These are phyloP conservation scores for Bufotes viridis DNA, from an alignment of 2,797 vertebrate genomes.

Conservation along the genomic window DNA sequence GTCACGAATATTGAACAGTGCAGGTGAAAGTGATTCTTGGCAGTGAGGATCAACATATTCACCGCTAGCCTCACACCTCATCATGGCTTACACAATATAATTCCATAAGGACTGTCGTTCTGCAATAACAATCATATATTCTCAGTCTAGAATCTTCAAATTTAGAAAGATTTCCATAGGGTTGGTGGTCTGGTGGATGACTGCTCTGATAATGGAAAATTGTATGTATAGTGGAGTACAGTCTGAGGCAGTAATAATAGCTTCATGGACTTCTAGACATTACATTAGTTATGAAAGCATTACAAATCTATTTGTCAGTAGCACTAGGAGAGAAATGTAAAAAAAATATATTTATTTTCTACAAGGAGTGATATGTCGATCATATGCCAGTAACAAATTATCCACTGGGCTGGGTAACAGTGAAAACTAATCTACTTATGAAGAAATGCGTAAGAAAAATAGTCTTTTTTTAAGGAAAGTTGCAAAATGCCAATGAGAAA, in stretches of 20 bases:
- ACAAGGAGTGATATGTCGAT: neutral
- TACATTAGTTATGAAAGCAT: neutral
- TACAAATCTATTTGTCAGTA: neutral
- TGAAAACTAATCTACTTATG: no score
- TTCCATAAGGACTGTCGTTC: neutral
- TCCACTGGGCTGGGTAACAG: no score
- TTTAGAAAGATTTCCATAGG: neutral
- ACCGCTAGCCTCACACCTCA: neutral
- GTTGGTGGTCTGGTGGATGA: neutral
- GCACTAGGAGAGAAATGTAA: neutral
- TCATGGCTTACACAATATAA: neutral
- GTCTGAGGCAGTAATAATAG: neutral
- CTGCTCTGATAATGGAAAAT: neutral
- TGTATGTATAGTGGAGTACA: neutral
- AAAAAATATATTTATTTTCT: neutral
- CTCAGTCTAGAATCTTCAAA: neutral
- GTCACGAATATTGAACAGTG: neutral
- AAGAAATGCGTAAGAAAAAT: no score
- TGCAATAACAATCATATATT: neutral
- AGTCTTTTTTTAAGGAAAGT: no score
- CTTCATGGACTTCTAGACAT: neutral
- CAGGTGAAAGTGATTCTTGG: neutral
- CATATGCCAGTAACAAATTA: no score
- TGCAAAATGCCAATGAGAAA: no score
- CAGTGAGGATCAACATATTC: neutral